phyloP scores from a whole-genome alignment of 2,113 vertebrate genomes.

The Suncus etruscus region DNA sequence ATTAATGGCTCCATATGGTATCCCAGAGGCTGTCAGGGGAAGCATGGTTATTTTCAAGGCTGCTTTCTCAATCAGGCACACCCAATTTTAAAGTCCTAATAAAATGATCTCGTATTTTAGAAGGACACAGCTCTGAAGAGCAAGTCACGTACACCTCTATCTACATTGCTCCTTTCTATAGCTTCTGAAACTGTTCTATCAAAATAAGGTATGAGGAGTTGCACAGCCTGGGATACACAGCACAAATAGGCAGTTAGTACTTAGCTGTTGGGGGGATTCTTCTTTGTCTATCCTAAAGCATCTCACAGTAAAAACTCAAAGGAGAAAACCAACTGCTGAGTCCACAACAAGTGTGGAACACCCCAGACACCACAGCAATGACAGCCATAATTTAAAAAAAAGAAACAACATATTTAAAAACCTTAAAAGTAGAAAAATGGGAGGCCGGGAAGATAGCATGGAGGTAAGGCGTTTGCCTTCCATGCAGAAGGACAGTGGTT shows the following conservation, averaged over 20 bases:
- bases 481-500: too few relatives aligned
- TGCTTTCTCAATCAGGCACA: not conserved
- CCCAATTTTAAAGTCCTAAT: slow-evolving; percentile 7
- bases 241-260: not conserved
- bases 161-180: not conserved
- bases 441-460: too few relatives aligned
- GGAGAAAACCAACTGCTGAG: not conserved
- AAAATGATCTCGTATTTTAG: not conserved
- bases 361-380: not conserved
- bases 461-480: too few relatives aligned
- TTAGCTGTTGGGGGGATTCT: not conserved
- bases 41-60: not conserved
- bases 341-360: not conserved
- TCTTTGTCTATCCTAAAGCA: not conserved
- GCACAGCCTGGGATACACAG: not conserved
- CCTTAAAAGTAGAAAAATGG: too few relatives aligned
- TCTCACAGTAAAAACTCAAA: not conserved
- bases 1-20: slow-evolving; percentile 25
- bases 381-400: too few relatives aligned
- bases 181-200: not conserved
- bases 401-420: too few relatives aligned
- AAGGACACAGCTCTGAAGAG: slow-evolving; percentile 21
- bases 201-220: not conserved
- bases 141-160: not conserved
- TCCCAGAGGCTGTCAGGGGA: not conserved